A percentile compares a stretch with the other conserved stretches of the same genome.
Conservation (phyloP, 1,140 invertebrate species). For the honey bee (Apis mellifera) region DNA sequence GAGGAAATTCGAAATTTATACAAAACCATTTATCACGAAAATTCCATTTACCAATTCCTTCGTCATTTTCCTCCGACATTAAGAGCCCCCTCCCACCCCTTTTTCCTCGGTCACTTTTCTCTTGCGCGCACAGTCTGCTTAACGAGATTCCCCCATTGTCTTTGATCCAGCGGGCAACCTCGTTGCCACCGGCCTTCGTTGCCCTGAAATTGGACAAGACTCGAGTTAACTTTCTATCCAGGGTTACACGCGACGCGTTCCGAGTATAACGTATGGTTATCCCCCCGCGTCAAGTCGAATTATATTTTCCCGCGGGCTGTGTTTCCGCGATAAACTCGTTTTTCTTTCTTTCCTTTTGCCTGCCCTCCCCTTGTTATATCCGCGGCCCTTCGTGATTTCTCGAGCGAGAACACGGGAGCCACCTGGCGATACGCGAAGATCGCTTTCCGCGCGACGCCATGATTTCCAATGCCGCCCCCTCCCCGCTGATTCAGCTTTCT, state of each 20-base stretch:
- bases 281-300: conserved; percentile 46
- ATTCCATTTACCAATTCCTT: no score
- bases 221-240: conserved; percentile 50
- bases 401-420: conserved; percentile 53
- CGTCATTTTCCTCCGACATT: neutral
- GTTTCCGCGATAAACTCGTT: conserved; percentile 54
- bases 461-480: conserved; percentile 47
- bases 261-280: conserved; percentile 35
- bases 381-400: conserved; percentile 58
- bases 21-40: no score
- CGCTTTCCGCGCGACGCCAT: conserved; percentile 35
- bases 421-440: conserved; percentile 62
- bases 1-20: no score
- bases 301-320: conserved; percentile 53
- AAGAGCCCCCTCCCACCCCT: neutral
- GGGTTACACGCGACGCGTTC: neutral
- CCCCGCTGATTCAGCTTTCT: neutral
- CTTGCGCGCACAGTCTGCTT: neutral
- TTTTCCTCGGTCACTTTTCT: neutral
- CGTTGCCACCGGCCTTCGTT: neutral
- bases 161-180: neutral
- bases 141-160: neutral
- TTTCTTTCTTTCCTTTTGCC: conserved; percentile 35
- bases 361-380: neutral
- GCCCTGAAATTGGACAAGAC: conserved; percentile 46